Evolutionary conservation across 2,113 vertebrate species (phyloP).

Genomic region (Cyprinodon tularosa): DNA sequence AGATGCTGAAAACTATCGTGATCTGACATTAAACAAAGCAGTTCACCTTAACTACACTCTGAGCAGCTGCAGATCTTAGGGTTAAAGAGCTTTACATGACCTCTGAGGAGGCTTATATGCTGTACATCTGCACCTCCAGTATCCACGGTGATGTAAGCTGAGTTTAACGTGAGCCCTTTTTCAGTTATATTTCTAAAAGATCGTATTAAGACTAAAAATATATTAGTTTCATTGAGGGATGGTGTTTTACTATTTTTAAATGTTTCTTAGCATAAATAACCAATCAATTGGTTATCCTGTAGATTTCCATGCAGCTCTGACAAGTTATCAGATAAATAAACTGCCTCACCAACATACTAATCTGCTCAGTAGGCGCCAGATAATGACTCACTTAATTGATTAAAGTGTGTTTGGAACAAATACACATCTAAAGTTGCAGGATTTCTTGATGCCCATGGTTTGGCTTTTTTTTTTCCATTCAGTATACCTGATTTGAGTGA

Average conservation of each 20-base stretch:
- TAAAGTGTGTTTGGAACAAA: background rate
- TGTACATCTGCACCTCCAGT: background rate
- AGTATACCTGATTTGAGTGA: background rate
- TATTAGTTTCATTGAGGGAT: background rate
- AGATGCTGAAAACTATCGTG: background rate
- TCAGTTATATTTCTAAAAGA: background rate
- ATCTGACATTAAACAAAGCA: background rate
- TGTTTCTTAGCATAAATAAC: background rate
- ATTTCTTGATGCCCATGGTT: background rate
- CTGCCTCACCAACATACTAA: background rate
- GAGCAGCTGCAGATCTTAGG: background rate
- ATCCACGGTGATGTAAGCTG: background rate
- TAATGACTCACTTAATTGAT: background rate
- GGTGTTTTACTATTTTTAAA: background rate
- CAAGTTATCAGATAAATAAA: background rate
- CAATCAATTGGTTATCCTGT: background rate
- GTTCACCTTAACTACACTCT: background rate
- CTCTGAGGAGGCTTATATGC: slow-evolving; percentile 1
- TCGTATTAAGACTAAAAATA: background rate
- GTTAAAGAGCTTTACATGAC: slow-evolving; percentile 6
- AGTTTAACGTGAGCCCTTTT: background rate
- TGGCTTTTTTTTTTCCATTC: background rate
- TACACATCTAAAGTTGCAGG: background rate
- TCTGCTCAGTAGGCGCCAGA: background rate
- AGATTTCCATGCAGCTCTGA: background rate